A percentile compares a stretch with the other conserved stretches of the same genome.
Evolutionary conservation across 2,888 invertebrate species (phyloP).

Genomic region (Ophioninae sp.): DNA sequence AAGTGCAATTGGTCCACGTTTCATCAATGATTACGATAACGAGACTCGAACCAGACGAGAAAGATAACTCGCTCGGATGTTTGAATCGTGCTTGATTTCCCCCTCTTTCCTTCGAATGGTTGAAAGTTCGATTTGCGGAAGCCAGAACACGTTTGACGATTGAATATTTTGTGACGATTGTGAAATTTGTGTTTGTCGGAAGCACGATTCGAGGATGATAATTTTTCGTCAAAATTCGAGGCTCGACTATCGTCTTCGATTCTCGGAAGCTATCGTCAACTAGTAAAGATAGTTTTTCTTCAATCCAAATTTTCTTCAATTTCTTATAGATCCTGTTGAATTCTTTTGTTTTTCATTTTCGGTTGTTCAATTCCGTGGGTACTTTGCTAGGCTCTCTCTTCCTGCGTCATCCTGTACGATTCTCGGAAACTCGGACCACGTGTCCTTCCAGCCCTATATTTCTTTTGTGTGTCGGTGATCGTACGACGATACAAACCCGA

Average conservation of each 20-base stretch:
- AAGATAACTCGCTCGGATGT: neutral
- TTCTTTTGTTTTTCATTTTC: constrained; percentile 61
- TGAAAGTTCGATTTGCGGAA: neutral
- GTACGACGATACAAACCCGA: constrained; percentile 9
- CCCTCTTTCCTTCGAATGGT: neutral
- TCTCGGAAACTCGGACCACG: constrained; percentile 66
- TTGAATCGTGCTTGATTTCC: neutral
- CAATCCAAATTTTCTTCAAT: constrained; percentile 4
- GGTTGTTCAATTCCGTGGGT: neutral
- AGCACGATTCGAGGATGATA: neutral
- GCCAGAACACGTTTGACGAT: neutral
- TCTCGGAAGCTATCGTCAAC: constrained; percentile 20
- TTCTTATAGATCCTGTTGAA: constrained; percentile 58
- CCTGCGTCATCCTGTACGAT: constrained; percentile 53
- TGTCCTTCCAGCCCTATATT: constrained; percentile 69
- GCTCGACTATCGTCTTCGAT: neutral
- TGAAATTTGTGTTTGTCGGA: neutral
- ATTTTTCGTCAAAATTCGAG: constrained; percentile 9
- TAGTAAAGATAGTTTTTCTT: constrained; percentile 17
- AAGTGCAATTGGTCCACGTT: neutral
- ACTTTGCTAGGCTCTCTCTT: constrained; percentile 20
- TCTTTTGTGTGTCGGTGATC: constrained; percentile 55
- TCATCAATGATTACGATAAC: constrained; percentile 18
- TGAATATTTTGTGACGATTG: neutral
- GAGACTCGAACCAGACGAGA: neutral